phyloP scores from a whole-genome alignment of 2,113 vertebrate genomes.

The Stegastes partitus region DNA sequence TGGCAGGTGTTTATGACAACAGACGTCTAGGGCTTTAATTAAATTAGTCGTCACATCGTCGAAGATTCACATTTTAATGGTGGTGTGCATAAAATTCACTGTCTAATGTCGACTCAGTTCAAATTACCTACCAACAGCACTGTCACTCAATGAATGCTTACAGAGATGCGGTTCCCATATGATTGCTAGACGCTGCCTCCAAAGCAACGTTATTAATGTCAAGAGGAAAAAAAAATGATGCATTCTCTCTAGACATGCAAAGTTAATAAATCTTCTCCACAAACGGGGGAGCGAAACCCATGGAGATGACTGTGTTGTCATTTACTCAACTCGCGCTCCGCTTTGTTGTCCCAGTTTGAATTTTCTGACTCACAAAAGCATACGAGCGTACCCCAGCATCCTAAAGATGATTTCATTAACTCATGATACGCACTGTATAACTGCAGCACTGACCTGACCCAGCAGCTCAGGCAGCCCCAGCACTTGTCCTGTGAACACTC shows the following conservation, averaged over 20 bases:
- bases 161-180: neutral
- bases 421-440: no score
- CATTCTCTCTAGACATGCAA: neutral
- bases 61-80: neutral
- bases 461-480: conserved; percentile 94
- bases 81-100: no score
- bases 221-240: neutral
- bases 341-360: neutral
- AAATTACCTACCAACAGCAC: neutral
- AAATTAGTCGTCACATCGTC: neutral
- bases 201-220: neutral
- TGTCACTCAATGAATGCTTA: neutral
- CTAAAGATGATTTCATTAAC: neutral
- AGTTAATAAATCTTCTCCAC: neutral
- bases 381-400: neutral
- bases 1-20: neutral
- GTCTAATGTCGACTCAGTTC: no score
- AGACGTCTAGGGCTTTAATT: neutral
- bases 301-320: neutral
- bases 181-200: no score
- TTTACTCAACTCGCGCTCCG: neutral
- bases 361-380: neutral
- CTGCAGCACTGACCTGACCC: conserved; percentile 87
- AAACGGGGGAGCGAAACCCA: neutral
- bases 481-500: conserved; percentile 92